These are phyloP conservation scores for Muntiacus reevesi DNA, from an alignment of 2,113 vertebrate species.

Conservation along the genomic window DNA sequence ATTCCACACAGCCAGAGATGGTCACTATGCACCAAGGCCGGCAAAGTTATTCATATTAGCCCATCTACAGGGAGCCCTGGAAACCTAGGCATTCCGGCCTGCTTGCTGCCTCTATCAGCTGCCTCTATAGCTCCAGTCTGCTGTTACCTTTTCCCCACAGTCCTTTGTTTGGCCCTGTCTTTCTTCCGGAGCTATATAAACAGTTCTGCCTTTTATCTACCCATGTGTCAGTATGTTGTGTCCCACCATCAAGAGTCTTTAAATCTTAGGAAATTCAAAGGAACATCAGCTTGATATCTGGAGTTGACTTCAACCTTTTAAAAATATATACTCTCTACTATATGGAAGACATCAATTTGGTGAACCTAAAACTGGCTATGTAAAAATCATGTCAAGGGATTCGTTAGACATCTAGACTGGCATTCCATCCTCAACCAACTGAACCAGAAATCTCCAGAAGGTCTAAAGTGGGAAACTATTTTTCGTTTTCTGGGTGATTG, in stretches of 20 bases:
- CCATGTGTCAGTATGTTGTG: not conserved
- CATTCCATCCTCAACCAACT: not conserved
- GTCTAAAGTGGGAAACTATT: not conserved
- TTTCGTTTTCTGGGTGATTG: not conserved
- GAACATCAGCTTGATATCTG: not conserved
- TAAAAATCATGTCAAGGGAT: not conserved
- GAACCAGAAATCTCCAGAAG: not conserved
- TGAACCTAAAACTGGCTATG: not conserved
- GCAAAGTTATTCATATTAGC: not conserved
- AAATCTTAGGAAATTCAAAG: not conserved
- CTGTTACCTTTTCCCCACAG: not conserved
- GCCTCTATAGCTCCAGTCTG: not conserved
- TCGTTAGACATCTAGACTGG: not conserved
- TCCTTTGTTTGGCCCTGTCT: no score
- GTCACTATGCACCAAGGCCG: no score
- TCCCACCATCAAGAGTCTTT: not conserved
- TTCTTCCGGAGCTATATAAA: not conserved
- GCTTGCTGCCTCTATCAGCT: not conserved
- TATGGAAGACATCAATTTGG: not conserved
- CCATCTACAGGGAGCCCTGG: not conserved
- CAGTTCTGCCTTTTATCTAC: not conserved
- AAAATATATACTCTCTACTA: not conserved
- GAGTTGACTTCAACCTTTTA: not conserved
- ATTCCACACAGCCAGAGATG: not conserved
- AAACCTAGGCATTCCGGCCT: not conserved